Base-by-base conservation (phyloP, 1,140 invertebrate genomes). In the Hyles euphorbiae region DNA sequence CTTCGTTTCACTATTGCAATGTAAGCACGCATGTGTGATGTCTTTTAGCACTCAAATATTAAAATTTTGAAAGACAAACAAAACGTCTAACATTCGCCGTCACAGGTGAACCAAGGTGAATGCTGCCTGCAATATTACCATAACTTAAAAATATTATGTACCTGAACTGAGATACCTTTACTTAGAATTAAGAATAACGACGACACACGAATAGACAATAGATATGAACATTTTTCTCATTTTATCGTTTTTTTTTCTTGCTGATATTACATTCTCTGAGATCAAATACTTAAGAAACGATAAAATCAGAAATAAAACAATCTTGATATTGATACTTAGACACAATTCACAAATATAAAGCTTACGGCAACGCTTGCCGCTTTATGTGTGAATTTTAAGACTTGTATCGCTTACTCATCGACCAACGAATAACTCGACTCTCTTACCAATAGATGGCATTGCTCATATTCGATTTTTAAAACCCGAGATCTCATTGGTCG, bases 1-100 rank as follows among this genome's bases (percentile, higher is more conserved):
- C 80, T 76, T 72, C 68, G 65, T 71, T 67, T 71, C 82, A 87
- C 81, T 70, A 83, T 69, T 83, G 82, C 78, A 83, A 79, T 74
- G 68, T 74, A 76, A 75, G 81, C 85, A 88, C 85, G 85, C 85
- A 88, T 88, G 85, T 77, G 72, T 78, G 77, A 60, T 71, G 68
- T 76, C 72, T 76, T 72, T 65, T 73, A 75, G 81, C 81, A 87
- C 82, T 74, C 55, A 34, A 54, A 43, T 54, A 34, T 11, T 10
- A 5, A 22, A 22, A 22, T 22, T 32, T 43, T 54, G 10, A 48
- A 36, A 10, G 11, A 33, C 7, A 34, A 56, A 46, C 45, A 44
- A 34, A 47, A 47, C 62, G 72, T 79, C 76, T 82, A 83, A 83
- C 70, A 77, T 72, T 78, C 80, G 78, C 81, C 78, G 56, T 69